A percentile compares a stretch with the other conserved stretches of the same genome.
phyloP scores from a whole-genome alignment of 2,113 vertebrate genomes.

The Chauna torquata region DNA sequence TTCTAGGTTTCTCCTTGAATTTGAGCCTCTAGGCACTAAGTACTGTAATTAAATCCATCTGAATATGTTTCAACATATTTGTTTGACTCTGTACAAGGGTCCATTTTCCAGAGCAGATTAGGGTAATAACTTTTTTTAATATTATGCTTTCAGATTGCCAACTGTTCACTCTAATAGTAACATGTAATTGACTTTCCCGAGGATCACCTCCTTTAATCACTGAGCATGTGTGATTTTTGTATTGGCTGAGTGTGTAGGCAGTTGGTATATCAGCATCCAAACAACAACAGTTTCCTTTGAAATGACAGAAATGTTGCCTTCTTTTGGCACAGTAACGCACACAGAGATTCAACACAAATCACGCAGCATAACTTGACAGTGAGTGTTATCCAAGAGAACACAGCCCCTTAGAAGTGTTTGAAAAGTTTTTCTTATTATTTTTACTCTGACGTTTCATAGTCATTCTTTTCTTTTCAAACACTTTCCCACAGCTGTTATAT shows the following conservation, averaged over 20 bases:
- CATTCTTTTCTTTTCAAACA: background rate
- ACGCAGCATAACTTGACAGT: background rate
- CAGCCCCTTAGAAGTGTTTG: background rate
- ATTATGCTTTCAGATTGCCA: conserved; percentile 19
- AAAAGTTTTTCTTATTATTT: background rate
- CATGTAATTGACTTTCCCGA: conserved; percentile 44
- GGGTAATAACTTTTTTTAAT: conserved; percentile 41
- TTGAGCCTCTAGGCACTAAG: conserved; percentile 16
- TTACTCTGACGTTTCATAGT: background rate
- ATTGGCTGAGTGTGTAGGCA: background rate
- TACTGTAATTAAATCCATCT: background rate
- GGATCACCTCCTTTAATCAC: conserved; percentile 19
- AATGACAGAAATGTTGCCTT: background rate
- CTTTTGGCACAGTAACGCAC: background rate
- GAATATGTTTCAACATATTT: background rate
- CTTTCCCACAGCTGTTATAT: background rate
- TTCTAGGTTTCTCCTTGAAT: background rate
- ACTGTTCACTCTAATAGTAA: background rate
- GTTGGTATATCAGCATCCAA: background rate
- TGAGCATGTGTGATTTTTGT: background rate
- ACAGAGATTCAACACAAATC: conserved; percentile 13
- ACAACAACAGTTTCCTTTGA: conserved; percentile 16
- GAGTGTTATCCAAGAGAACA: background rate
- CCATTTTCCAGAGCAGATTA: conserved; percentile 37
- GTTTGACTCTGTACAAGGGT: background rate